These are phyloP conservation scores for Lepidurus packardi DNA, from an alignment of 1,140 invertebrate genomes.

Conservation along the genomic window DNA sequence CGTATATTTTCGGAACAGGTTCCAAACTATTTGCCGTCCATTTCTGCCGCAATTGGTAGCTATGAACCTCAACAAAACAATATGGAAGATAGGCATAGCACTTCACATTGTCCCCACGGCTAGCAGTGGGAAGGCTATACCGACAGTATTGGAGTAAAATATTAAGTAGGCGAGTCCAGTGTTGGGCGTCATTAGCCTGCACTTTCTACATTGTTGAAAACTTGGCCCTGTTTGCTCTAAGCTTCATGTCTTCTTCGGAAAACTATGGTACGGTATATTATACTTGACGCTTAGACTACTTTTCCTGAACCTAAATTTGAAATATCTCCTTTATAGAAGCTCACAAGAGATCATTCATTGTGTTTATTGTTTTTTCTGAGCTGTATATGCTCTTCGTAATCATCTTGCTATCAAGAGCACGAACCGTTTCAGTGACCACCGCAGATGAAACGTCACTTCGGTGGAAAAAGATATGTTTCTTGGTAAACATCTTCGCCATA, in stretches of 20 bases:
- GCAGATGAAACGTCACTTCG: slow-evolving; percentile 62
- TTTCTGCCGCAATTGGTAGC: slow-evolving; percentile 87
- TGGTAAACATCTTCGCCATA: slow-evolving; percentile 71
- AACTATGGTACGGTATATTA: slow-evolving; percentile 65
- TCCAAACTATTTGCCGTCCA: slow-evolving; percentile 82
- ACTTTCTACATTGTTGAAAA: slow-evolving; percentile 76
- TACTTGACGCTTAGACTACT: slow-evolving; percentile 35
- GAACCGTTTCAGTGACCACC: slow-evolving; percentile 45
- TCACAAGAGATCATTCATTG: slow-evolving; percentile 84
- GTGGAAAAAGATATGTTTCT: slow-evolving; percentile 66
- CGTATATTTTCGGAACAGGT: slow-evolving; percentile 50
- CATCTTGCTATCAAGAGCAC: slow-evolving; percentile 57
- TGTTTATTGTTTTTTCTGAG: slow-evolving; percentile 79
- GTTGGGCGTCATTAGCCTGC: slow-evolving; percentile 60
- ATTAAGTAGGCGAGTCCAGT: slow-evolving; percentile 52
- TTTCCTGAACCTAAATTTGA: slow-evolving; percentile 31
- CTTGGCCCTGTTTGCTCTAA: slow-evolving; percentile 70
- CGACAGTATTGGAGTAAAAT: slow-evolving; percentile 56
- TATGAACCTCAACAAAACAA: slow-evolving; percentile 78
- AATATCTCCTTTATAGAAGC: slow-evolving; percentile 58
- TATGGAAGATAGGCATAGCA: slow-evolving; percentile 82
- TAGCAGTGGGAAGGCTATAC: slow-evolving; percentile 67
- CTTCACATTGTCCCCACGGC: slow-evolving; percentile 66
- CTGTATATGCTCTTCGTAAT: slow-evolving; percentile 80
- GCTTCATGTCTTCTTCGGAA: slow-evolving; percentile 79